Evolutionary conservation across 2,888 invertebrate genomes (phyloP), one percentile per base, ranked within the genome.

Genomic region (Lasius fuliginosus): DNA sequence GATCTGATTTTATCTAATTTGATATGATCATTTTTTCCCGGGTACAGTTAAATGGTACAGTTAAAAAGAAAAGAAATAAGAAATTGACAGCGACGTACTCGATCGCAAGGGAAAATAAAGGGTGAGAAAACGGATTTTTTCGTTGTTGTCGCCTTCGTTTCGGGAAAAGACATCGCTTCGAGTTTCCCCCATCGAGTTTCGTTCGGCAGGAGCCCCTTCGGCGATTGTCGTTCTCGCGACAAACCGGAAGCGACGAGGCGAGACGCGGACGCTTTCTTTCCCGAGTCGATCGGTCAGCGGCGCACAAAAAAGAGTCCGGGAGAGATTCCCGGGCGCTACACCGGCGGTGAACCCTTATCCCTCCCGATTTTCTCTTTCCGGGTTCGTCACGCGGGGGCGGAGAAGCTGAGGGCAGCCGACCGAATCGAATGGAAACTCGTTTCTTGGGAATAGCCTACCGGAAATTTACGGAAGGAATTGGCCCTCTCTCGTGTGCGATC

Each of bases 381-480:
- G n/a, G 53, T 62, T 76, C 86, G 86, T 86, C 86, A 60, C 67
- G 82, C 58, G 81, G 82, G 82, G 56, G 53, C 53, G 85, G 84
- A 82, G 82, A 87, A 86, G 23, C 23, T 86, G 90, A 86, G 83
- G 83, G 85, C 87, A 82, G 74, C 85, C 82, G 83, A 89, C 85
- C 91, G 90, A 90, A 91, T 92, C 89, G 91, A 92, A 92, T 92
- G 88, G 89, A 90, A 91, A 88, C 88, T 92, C 92, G 92, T 92
- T 92, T 88, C 90, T 87, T 86, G 79, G 90, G 85, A 88, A 91
- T 92, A 88, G 89, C 89, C 91, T 89, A 88, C 88, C 87, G 88
- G 89, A 91, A 89, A 91, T 90, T 91, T 89, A 89, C 90, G 74
- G 56, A 89, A 91, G 92, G 90, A 92, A 91, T 92, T 89, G 90